Evolutionary conservation across 1,140 invertebrate genomes (phyloP).

Genomic region (Drosophila punjabiensis): DNA sequence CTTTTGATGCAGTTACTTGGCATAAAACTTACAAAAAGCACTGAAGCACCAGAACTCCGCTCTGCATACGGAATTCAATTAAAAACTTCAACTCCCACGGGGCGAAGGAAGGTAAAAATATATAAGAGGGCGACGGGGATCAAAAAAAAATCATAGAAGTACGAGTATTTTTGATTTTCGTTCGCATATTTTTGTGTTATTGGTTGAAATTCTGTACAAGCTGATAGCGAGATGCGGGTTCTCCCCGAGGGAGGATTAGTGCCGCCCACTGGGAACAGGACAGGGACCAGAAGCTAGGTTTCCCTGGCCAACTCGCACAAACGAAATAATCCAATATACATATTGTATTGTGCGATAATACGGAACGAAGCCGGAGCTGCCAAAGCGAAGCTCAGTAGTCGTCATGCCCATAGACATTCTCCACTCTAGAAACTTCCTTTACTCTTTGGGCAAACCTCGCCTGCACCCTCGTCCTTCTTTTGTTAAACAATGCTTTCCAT

Average conservation of each 20-base stretch:
- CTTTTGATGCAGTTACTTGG: conserved; percentile 56
- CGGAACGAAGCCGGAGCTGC: conserved; percentile 20
- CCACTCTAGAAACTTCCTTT: conserved; percentile 28
- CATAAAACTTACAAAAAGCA: conserved; percentile 51
- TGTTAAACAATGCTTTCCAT: conserved; percentile 54
- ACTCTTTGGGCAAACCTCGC: conserved; percentile 10
- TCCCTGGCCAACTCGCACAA: conserved; percentile 56
- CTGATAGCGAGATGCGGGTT: conserved; percentile 17
- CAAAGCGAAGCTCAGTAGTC: conserved; percentile 13
- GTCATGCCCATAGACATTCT: conserved; percentile 22
- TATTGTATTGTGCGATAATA: conserved; percentile 84
- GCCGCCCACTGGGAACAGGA: conserved; percentile 22
- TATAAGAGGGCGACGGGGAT: background rate
- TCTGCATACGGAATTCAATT: conserved; percentile 62
- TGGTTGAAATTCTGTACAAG: conserved; percentile 48
- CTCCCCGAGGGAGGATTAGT: conserved; percentile 27
- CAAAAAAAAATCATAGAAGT: conserved; percentile 59
- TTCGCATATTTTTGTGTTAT: conserved; percentile 51
- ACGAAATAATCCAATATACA: conserved; percentile 77
- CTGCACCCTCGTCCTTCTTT: conserved; percentile 23
- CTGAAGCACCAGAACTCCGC: conserved; percentile 26
- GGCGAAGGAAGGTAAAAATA: conserved; percentile 3
- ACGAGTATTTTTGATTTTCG: conserved; percentile 61
- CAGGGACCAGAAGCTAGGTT: background rate
- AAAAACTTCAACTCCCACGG: conserved; percentile 50